Percentiles rank a stretch among this genome's conserved stretches.
phyloP scores from a whole-genome alignment of 2,113 vertebrate species.

The Mungos mungo region DNA sequence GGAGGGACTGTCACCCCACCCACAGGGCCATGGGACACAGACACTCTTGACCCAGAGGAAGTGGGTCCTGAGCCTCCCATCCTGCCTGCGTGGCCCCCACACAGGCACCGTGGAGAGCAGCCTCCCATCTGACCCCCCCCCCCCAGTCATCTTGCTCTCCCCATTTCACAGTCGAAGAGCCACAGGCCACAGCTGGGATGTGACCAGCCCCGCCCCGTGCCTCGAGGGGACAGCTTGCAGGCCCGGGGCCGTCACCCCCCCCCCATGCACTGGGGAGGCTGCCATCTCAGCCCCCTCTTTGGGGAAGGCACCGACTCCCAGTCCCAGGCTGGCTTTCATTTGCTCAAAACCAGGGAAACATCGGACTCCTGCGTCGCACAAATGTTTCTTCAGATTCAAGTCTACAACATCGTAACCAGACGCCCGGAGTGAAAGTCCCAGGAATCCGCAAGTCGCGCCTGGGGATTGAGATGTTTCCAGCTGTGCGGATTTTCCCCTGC shows the following conservation, averaged over 20 bases:
- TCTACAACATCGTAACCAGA: not conserved
- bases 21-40: not conserved
- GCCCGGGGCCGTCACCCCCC: fast-evolving
- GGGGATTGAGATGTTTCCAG: fast-evolving
- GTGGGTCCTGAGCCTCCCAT: not conserved
- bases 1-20: not conserved
- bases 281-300: not conserved
- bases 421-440: not conserved
- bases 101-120: not conserved
- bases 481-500: fast-evolving
- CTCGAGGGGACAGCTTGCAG: fast-evolving
- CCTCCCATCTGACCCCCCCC: not conserved
- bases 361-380: not conserved
- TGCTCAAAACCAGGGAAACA: not conserved
- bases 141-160: not conserved
- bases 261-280: fast-evolving
- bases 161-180: fast-evolving
- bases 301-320: not conserved
- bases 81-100: fast-evolving
- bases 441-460: not conserved
- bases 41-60: not conserved
- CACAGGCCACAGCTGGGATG: not conserved
- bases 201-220: fast-evolving
- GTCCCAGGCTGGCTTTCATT: not conserved
- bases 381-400: not conserved